Evolutionary conservation across 2,888 invertebrate genomes (phyloP).

Genomic region (Xestia c-nigrum): DNA sequence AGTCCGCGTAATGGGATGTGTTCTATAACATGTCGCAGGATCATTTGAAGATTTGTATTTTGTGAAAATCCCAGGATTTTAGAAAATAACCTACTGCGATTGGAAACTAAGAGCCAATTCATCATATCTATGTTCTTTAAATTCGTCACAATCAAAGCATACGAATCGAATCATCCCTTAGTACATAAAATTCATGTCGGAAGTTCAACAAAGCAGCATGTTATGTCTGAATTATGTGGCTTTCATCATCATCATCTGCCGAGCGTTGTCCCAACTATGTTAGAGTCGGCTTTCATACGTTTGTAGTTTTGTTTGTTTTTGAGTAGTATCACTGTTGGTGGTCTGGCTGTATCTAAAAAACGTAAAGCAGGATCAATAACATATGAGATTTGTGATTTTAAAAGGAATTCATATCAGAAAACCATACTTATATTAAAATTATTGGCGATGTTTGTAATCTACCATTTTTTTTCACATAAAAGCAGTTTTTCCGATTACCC

Average conservation of each 20-base stretch:
- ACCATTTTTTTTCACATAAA: background rate
- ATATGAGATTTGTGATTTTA: background rate
- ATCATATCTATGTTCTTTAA: background rate
- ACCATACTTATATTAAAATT: background rate
- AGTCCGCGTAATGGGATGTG: slow-evolving; percentile 9
- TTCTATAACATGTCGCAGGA: background rate
- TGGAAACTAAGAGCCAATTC: background rate
- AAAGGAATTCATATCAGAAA: background rate
- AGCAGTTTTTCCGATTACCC: background rate
- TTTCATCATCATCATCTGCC: too few species aligned
- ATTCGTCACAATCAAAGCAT: background rate
- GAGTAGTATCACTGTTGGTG: background rate
- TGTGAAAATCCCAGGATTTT: background rate
- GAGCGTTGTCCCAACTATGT: too few species aligned
- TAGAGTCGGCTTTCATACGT: too few species aligned
- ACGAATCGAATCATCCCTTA: background rate
- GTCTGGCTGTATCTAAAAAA: background rate
- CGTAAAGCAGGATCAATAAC: background rate
- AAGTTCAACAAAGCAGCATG: background rate
- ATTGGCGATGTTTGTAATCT: background rate
- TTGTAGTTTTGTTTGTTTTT: too few species aligned
- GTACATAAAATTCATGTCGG: too few species aligned
- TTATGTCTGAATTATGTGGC: too few species aligned
- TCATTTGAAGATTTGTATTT: background rate
- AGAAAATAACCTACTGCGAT: background rate